phyloP scores from a whole-genome alignment of 35 echinoderm and acorn worm genomes.

The Anneissia japonica region DNA sequence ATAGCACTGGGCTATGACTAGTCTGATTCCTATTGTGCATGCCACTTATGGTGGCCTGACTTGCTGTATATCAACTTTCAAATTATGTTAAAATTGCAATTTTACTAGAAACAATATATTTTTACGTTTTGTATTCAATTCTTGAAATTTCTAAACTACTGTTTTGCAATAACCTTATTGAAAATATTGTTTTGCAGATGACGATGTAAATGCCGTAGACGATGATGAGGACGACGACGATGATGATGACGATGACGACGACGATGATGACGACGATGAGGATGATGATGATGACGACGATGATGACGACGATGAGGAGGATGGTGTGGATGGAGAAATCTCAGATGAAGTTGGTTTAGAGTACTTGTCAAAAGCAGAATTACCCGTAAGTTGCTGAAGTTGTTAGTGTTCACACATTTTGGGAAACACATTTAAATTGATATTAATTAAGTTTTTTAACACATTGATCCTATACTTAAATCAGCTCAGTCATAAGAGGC shows the following conservation, averaged over 20 bases:
- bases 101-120: not conserved
- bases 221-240: conserved; percentile 55
- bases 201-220: conserved; percentile 43
- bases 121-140: not conserved
- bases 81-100: too few species aligned
- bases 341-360: conserved; percentile 51
- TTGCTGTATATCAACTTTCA: not conserved
- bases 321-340: conserved; percentile 15
- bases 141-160: not conserved
- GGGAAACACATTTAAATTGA: too few species aligned
- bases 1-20: not conserved
- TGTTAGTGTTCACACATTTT: too few species aligned
- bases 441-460: too few species aligned
- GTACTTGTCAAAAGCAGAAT: conserved; percentile 48
- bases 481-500: too few species aligned
- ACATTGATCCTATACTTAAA: too few species aligned
- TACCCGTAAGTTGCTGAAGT: conserved; percentile 29
- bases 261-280: conserved; percentile 47
- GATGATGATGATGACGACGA: conserved; percentile 47
- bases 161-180: not conserved
- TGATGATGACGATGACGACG: conserved; percentile 61
- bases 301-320: conserved; percentile 4
- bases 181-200: conserved; percentile 14
- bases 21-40: not conserved
- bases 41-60: not conserved